Evolutionary conservation across 2,797 vertebrate species (phyloP).

Genomic region (Vipera ursinii): DNA sequence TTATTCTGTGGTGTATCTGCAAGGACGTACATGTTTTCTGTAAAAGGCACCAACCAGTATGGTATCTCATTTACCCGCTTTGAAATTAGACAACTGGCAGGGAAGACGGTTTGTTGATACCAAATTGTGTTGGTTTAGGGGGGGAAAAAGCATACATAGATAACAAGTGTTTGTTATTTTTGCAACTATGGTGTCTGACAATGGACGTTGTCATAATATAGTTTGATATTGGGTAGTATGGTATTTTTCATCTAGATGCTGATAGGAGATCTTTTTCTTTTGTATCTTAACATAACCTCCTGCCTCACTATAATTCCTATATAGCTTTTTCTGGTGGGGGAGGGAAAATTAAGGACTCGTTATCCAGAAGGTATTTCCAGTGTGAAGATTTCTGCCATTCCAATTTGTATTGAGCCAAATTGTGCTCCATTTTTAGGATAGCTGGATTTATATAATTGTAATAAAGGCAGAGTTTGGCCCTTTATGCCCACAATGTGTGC

Average conservation of each 20-base stretch:
- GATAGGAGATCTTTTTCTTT: not conserved
- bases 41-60: not conserved
- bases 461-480: not conserved
- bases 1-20: slow-evolving; percentile 26
- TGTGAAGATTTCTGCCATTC: slow-evolving; percentile 14
- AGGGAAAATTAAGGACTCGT: not conserved
- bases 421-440: slow-evolving; percentile 29
- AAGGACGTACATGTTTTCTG: not conserved
- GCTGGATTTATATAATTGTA: not conserved
- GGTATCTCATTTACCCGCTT: not conserved
- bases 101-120: not conserved
- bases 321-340: not conserved
- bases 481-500: not conserved
- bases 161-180: not conserved
- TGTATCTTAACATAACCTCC: slow-evolving; percentile 40
- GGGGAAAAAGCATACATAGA: not conserved
- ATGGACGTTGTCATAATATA: not conserved
- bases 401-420: slow-evolving; percentile 8
- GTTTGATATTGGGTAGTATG: slow-evolving; percentile 18
- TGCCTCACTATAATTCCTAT: not conserved
- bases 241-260: slow-evolving; percentile 26
- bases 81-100: not conserved
- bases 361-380: not conserved
- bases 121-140: not conserved
- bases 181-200: not conserved